Conservation (phyloP, 2,888 invertebrate genomes). For the Cataglyphis albicans region DNA sequence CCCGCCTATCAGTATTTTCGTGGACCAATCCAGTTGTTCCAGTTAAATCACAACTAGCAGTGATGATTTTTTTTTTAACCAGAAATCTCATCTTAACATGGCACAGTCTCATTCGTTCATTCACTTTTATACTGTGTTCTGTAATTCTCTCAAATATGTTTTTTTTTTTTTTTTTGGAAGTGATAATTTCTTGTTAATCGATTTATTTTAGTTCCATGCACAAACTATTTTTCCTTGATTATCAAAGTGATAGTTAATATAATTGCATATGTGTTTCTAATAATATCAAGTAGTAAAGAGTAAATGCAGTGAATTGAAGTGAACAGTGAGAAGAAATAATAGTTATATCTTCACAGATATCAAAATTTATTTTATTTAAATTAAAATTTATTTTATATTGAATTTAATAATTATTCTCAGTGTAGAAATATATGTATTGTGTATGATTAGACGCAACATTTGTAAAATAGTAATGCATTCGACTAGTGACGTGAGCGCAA, state of each 20-base stretch:
- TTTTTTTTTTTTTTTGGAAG: neutral
- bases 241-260: neutral
- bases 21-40: slow-evolving; percentile 77
- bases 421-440: neutral
- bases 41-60: slow-evolving; percentile 58
- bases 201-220: neutral
- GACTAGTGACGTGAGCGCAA: neutral
- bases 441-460: neutral
- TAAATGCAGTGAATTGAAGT: neutral
- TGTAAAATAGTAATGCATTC: neutral
- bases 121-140: slow-evolving; percentile 66
- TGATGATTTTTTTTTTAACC: slow-evolving; percentile 70
- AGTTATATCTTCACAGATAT: neutral
- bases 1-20: slow-evolving; percentile 78
- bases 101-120: slow-evolving; percentile 61
- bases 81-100: slow-evolving; percentile 70
- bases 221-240: neutral
- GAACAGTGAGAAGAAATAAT: neutral
- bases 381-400: neutral
- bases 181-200: neutral
- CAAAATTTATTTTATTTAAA: neutral
- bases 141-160: neutral
- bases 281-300: neutral
- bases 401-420: neutral
- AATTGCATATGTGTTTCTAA: neutral